phyloP scores from a whole-genome alignment of 2,113 vertebrate genomes.

The Salvator merianae region DNA sequence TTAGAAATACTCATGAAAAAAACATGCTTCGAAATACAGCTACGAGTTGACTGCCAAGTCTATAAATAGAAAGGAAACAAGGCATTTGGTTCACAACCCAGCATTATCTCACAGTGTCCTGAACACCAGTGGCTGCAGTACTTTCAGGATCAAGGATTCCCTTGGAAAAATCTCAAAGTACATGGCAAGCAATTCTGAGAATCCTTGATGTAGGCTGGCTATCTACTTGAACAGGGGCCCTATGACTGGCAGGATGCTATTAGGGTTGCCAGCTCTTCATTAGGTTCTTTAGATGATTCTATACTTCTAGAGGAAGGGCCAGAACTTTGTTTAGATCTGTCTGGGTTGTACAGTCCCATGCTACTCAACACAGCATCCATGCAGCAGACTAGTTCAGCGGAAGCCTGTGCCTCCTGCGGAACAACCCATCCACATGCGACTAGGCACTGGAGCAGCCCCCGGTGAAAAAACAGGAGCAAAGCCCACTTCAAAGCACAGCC shows the following conservation, averaged over 20 bases:
- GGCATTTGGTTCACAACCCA: constrained; percentile 17
- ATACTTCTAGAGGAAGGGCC: not conserved
- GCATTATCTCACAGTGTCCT: constrained; percentile 17
- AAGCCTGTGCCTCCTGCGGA: no score
- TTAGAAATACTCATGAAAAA: not conserved
- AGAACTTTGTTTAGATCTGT: not conserved
- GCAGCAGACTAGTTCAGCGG: no score
- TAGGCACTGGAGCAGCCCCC: no score
- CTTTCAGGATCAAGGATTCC: constrained; percentile 4
- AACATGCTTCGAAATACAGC: constrained; percentile 17
- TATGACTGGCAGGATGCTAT: not conserved
- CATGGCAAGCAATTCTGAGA: not conserved
- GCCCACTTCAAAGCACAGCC: no score
- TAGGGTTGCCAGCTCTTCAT: not conserved
- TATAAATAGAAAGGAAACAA: constrained; percentile 39
- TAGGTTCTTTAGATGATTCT: not conserved
- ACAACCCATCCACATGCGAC: no score
- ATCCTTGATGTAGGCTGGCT: not conserved
- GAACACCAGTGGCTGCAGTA: not conserved
- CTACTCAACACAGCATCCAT: no score
- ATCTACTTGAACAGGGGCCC: not conserved
- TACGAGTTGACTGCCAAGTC: constrained; percentile 15
- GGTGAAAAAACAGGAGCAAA: no score
- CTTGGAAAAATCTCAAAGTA: not conserved
- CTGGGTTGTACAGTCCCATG: no score